phyloP scores from a whole-genome alignment of 2,113 vertebrate species.

The Seriola dumerili region DNA sequence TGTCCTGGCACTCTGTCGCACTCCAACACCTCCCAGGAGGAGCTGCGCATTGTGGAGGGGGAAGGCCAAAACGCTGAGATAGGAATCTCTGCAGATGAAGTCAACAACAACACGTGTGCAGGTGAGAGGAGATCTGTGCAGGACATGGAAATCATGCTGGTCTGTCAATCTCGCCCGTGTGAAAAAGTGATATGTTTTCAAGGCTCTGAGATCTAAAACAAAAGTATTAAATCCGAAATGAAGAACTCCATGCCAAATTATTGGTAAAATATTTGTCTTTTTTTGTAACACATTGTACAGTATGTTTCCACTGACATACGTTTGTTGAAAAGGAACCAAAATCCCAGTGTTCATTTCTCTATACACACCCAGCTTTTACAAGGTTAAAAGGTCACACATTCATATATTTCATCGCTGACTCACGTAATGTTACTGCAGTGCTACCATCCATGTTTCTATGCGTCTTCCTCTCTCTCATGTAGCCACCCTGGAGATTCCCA shows the following conservation, averaged over 20 bases:
- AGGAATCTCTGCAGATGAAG: constrained; percentile 92
- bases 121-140: constrained; percentile 76
- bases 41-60: constrained; percentile 96
- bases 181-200: neutral
- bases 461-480: neutral
- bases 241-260: too few species aligned
- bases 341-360: too few species aligned
- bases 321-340: too few species aligned
- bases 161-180: neutral
- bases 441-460: neutral
- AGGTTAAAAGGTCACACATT: neutral
- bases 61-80: constrained; percentile 91
- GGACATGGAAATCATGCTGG: neutral
- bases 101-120: constrained; percentile 97
- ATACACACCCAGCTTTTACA: neutral
- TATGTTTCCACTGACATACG: too few species aligned
- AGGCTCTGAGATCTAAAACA: neutral
- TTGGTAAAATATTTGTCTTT: too few species aligned
- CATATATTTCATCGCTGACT: neutral
- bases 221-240: too few species aligned
- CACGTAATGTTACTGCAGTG: neutral
- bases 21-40: constrained; percentile 94
- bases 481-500: constrained; percentile 82
- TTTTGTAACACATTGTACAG: too few species aligned
- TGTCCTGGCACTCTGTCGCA: constrained; percentile 88